These are phyloP conservation scores for Cryptus viduatorius DNA, from an alignment of 2,888 invertebrate species.

Conservation along the genomic window DNA sequence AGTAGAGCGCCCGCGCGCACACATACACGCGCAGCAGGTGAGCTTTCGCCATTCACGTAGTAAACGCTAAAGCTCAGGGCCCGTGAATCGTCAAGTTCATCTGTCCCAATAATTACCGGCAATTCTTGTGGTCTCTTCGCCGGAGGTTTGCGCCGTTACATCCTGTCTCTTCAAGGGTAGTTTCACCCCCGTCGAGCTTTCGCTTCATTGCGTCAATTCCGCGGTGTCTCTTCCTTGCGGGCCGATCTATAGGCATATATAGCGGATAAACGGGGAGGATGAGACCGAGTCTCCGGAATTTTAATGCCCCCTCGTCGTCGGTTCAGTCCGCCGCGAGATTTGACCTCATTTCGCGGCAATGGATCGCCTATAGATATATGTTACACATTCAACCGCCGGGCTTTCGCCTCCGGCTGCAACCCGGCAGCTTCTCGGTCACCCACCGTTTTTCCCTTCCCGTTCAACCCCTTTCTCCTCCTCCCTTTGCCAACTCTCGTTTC, in stretches of 20 bases:
- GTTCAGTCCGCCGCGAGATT: slow-evolving; percentile 67
- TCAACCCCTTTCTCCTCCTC: background rate
- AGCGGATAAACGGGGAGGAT: slow-evolving; percentile 54
- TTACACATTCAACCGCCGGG: slow-evolving; percentile 35
- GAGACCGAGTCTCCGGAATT: slow-evolving; percentile 63
- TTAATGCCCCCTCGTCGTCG: slow-evolving; percentile 66
- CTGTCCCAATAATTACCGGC: slow-evolving; percentile 47
- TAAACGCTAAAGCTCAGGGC: slow-evolving; percentile 10
- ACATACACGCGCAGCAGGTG: background rate
- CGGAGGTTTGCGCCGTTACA: slow-evolving; percentile 4
- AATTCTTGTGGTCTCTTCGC: slow-evolving; percentile 28
- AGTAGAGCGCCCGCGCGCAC: background rate
- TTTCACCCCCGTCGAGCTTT: slow-evolving; percentile 13
- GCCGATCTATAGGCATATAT: slow-evolving; percentile 28
- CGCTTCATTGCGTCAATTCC: slow-evolving; percentile 64
- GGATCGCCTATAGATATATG: slow-evolving; percentile 55
- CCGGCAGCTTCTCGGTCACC: slow-evolving; percentile 45
- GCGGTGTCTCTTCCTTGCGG: slow-evolving; percentile 57
- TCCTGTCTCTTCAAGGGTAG: background rate
- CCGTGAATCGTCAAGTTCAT: slow-evolving; percentile 42
- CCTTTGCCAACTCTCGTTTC: slow-evolving; percentile 34
- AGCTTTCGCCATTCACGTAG: slow-evolving; percentile 1
- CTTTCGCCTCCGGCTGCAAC: slow-evolving; percentile 48
- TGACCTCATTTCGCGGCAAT: slow-evolving; percentile 61
- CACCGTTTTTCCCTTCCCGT: slow-evolving; percentile 17